Conservation (phyloP, 1,140 invertebrate genomes). For the Zaprionus kolodkinae region DNA sequence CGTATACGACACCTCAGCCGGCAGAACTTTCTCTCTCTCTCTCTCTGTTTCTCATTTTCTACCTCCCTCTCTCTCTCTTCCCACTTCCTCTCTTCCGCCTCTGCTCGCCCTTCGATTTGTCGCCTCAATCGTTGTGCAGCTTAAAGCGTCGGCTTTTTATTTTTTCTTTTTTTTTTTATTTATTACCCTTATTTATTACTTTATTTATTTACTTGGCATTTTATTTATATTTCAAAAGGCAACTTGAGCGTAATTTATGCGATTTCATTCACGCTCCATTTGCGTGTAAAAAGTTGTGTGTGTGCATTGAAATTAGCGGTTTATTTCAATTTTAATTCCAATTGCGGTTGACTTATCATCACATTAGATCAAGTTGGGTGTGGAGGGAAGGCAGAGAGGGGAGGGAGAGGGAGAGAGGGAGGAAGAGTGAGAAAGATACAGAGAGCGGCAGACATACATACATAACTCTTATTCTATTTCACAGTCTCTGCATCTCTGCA, state of each 20-base stretch:
- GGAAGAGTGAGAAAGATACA: background rate
- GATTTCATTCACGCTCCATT: background rate
- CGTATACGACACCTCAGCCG: slow-evolving; percentile 39
- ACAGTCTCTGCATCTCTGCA: too few species aligned
- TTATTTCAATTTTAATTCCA: slow-evolving; percentile 2
- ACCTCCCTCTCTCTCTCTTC: background rate
- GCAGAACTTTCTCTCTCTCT: background rate
- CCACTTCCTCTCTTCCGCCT: background rate
- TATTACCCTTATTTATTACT: slow-evolving; percentile 1
- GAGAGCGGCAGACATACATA: too few species aligned
- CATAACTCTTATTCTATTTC: too few species aligned
- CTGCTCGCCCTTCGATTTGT: background rate
- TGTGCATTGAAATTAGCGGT: slow-evolving; percentile 2
- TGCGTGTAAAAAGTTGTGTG: background rate
- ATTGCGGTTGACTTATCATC: background rate
- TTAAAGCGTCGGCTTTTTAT: background rate
- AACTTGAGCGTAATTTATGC: background rate
- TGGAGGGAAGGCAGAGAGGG: background rate
- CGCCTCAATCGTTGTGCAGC: background rate
- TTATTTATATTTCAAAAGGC: slow-evolving; percentile 1
- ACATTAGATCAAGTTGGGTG: background rate
- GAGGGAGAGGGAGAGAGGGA: background rate
- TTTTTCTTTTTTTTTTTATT: background rate
- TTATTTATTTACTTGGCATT: background rate
- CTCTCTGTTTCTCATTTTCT: background rate